Evolutionary conservation across 2,113 vertebrate genomes (phyloP).

Genomic region (Antechinus stuartii): DNA sequence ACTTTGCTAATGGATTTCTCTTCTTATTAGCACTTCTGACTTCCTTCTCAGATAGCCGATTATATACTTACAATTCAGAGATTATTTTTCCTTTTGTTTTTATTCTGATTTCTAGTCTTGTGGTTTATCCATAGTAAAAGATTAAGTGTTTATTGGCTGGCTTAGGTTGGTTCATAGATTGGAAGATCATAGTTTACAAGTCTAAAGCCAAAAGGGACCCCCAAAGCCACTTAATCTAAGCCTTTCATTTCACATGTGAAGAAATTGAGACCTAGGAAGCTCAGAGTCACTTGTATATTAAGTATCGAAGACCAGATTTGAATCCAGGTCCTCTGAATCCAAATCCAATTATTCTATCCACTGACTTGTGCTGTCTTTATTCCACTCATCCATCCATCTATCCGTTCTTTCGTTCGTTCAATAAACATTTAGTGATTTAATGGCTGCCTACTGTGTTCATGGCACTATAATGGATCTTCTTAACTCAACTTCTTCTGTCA

Average conservation of each 20-base stretch:
- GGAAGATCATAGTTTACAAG: background rate
- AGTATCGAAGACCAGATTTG: background rate
- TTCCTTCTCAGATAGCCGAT: background rate
- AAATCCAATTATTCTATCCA: background rate
- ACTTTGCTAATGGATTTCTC: background rate
- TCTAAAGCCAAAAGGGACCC: background rate
- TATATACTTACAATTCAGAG: background rate
- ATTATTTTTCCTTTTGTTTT: background rate
- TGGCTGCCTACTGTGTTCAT: background rate
- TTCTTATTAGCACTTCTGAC: conserved; percentile 14
- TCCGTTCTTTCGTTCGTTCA: background rate
- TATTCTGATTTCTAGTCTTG: background rate
- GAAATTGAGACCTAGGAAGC: background rate
- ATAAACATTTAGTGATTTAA: background rate
- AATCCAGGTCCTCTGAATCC: background rate
- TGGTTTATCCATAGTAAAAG: background rate
- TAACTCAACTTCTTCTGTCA: background rate
- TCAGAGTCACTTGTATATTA: background rate
- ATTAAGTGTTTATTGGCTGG: background rate
- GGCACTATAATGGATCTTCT: background rate
- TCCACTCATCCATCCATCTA: background rate
- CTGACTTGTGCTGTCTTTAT: background rate
- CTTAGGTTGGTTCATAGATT: background rate
- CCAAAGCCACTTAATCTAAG: background rate
- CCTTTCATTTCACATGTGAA: background rate